Evolutionary conservation across 2,113 vertebrate genomes (phyloP), one percentile per base, ranked within the genome.

Genomic region (Orycteropus afer): DNA sequence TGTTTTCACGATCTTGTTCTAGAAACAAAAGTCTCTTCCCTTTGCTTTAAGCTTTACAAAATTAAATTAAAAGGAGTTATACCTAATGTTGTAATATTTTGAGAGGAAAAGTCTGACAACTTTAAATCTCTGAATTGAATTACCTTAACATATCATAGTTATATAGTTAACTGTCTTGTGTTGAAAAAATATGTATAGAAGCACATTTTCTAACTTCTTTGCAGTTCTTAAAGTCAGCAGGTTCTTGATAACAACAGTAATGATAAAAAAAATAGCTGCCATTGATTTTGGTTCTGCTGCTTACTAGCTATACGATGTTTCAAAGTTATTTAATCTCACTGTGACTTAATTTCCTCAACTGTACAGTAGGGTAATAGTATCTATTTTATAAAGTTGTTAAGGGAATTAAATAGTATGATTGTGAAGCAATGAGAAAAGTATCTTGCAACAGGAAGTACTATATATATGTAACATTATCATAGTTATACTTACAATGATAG

Each of bases 101-200:
- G 65, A 37, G 37, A 74, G 29, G 82, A 81, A 32, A 86, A 51
- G 32, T 61, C 80, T 74, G 25, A 73, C 65, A 67, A 17, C n/a
- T 55, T 91, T 80, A 53, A 80, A 34, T 91, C 29, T 95, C 37
- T 94, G 37, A n/a, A n/a, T 93, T 79, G n/a, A 91, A 74, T 86
- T 86, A 18, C 45, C 32, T 91, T 65, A 9, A 86, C 9, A 40
- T 53, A 74, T 55, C 17, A 40, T 81, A 78, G 45, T 86, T 61
- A 79, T 65, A 74, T 32, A 71, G 34, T 53, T 78, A n/a, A 61
- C n/a, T 86, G 12, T 86, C 14, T 65, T 77, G 14, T 17, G 6
- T 90, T 61, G 63, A 86, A 89, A 69, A 29, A 57, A 57, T 81
- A 71, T 63, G 20, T 55, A 17, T 81, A 65, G 32, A 84, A 89